Conservation (phyloP, 2,888 invertebrate species). For the Cinara cedri region DNA sequence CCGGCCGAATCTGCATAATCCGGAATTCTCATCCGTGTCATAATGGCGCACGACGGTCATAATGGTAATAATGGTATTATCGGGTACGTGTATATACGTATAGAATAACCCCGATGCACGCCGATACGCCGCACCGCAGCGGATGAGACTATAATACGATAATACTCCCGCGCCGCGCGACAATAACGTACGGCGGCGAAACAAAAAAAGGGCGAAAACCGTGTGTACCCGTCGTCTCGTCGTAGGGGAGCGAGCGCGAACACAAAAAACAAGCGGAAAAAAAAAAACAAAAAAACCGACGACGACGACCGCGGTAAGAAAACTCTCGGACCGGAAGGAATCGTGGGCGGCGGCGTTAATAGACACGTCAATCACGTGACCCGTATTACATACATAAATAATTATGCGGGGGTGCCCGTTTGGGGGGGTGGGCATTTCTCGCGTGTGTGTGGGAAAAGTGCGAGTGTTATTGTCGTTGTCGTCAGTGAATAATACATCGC, state of each 20-base stretch:
- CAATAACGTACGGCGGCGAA: background rate
- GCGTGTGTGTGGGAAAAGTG: background rate
- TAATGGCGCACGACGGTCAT: too few species aligned
- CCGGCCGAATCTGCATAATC: slow-evolving; percentile 16
- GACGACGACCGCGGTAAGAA: slow-evolving; percentile 15
- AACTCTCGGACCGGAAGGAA: slow-evolving; percentile 50
- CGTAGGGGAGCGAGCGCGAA: background rate
- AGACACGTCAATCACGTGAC: slow-evolving; percentile 50
- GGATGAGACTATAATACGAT: too few species aligned
- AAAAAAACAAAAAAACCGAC: background rate
- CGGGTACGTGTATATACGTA: too few species aligned
- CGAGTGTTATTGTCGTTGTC: background rate
- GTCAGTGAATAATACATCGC: background rate
- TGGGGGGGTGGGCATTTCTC: too few species aligned
- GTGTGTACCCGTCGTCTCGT: background rate
- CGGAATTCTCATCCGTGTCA: background rate
- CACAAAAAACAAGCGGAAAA: background rate
- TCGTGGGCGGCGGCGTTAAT: slow-evolving; percentile 36
- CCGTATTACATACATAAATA: slow-evolving; percentile 11
- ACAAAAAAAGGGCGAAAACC: background rate
- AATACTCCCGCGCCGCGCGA: too few species aligned
- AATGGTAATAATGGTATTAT: too few species aligned
- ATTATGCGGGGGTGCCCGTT: background rate
- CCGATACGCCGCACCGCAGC: too few species aligned
- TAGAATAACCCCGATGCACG: too few species aligned